Conservation (phyloP, 1,140 invertebrate species). For the Lepidotrigona ventralis region DNA sequence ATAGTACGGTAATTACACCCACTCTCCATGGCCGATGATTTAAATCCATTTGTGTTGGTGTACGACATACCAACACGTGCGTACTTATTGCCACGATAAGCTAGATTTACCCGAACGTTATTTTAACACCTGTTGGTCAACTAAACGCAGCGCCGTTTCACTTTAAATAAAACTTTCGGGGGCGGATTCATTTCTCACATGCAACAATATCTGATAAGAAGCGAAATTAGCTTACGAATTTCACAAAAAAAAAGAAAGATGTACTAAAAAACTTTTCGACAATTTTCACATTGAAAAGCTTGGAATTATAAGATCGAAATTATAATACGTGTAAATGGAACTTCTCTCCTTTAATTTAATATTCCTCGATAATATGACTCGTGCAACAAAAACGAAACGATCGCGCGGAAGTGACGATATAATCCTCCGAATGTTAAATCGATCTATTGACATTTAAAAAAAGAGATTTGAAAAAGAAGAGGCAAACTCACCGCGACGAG, state of each 20-base stretch:
- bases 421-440: not conserved
- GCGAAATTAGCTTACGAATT: not conserved
- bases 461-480: not conserved
- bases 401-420: not conserved
- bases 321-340: no score
- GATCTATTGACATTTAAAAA: not conserved
- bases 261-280: not conserved
- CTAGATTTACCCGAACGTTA: not conserved
- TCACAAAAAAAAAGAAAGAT: no score
- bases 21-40: conserved; percentile 49
- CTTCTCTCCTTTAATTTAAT: no score
- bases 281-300: not conserved
- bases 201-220: not conserved
- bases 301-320: not conserved
- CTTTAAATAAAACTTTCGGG: not conserved
- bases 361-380: not conserved
- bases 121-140: conserved; percentile 6
- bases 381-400: not conserved
- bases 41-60: conserved; percentile 35
- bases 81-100: conserved; percentile 39
- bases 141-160: not conserved
- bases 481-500: conserved; percentile 77
- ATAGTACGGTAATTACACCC: conserved; percentile 60
- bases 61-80: not conserved
- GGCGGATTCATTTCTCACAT: not conserved